Base-by-base conservation (phyloP, 1,140 invertebrate genomes). In the Zophobas atratus region DNA sequence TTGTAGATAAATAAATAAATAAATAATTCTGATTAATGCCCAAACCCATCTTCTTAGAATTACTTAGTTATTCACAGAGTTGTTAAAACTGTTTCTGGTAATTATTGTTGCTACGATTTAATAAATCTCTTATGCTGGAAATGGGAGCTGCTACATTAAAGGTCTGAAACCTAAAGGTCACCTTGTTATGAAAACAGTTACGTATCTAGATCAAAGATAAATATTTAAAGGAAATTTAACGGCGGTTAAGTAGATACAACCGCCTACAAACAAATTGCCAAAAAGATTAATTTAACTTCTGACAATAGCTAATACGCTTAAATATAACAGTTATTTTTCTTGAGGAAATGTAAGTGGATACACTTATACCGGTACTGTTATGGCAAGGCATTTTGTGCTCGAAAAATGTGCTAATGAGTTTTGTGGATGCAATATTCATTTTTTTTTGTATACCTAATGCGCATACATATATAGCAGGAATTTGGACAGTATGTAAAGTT, bases 11-110 rank as follows among this genome's bases (percentile, higher is more conserved):
- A 20, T 20, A 20, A 20, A 20, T 20, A 20, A 20, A 20, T 51
- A 51, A 20, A 51, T 51, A 46, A 20, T 51, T 51, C 20, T 51
- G 49, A 51, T 51, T 51, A 20, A 51, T 51, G 49, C 49, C 49
- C 43, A 46, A 20, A 5, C 49, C 49, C 49, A 51, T 51, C 49
- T 51, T 51, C 49, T 6, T 20, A 20, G 49, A 51, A 51, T 51
- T 51, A 51, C n/a, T 51, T 51, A 51, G 6, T 51, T 51, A 51
- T 51, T 51, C 49, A 51, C n/a, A 51, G 49, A 51, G 49, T 51
- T 51, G 49, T 51, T 51, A 51, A 51, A 51, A 51, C 49, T 51
- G 49, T 51, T 51, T 51, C 4, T 51, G 49, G 20, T 51, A 51
- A 51, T 51, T 51, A 20, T 2, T 51, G 49, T 20, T 51, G 20